Percentiles rank a stretch among this genome's conserved stretches.
These are phyloP conservation scores for Setipinna tenuifilis DNA, from an alignment of 2,797 vertebrate genomes.

Conservation along the genomic window DNA sequence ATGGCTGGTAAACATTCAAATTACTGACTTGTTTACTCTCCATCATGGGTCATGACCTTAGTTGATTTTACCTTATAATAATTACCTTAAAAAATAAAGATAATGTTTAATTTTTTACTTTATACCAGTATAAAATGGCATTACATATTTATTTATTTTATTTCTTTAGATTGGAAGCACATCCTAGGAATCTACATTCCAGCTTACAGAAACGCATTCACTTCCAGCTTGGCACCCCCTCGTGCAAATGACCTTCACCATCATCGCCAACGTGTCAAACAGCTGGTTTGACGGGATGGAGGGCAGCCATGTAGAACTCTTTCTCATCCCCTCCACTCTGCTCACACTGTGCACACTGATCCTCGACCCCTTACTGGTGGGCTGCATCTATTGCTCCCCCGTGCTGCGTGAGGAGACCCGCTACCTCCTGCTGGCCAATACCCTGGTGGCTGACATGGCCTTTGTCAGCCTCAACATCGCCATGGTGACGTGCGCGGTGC, in stretches of 20 bases:
- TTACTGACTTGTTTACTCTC: neutral
- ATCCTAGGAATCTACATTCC: neutral
- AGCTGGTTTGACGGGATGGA: conserved; percentile 61
- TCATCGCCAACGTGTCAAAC: conserved; percentile 59
- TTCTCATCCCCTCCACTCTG: conserved; percentile 72
- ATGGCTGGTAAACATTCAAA: neutral
- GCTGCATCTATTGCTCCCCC: conserved; percentile 69
- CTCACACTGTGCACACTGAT: conserved; percentile 70
- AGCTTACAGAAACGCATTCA: neutral
- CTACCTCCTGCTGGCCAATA: conserved; percentile 80
- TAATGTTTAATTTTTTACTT: neutral
- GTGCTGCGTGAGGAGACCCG: conserved; percentile 75
- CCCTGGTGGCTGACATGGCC: conserved; percentile 74
- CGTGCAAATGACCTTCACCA: conserved; percentile 45
- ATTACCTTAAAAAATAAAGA: neutral
- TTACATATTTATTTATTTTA: neutral
- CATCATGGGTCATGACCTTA: neutral
- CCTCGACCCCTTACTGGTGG: conserved; percentile 72
- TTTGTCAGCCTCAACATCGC: conserved; percentile 75
- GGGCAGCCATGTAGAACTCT: conserved; percentile 62
- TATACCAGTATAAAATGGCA: neutral
- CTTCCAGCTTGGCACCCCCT: neutral
- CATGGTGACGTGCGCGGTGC: conserved; percentile 62
- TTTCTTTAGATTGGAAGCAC: neutral
- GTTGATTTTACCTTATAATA: neutral